Evolutionary conservation across 2,113 vertebrate species (phyloP), one percentile per base, ranked within the genome.

Genomic region (Ranitomeya variabilis): DNA sequence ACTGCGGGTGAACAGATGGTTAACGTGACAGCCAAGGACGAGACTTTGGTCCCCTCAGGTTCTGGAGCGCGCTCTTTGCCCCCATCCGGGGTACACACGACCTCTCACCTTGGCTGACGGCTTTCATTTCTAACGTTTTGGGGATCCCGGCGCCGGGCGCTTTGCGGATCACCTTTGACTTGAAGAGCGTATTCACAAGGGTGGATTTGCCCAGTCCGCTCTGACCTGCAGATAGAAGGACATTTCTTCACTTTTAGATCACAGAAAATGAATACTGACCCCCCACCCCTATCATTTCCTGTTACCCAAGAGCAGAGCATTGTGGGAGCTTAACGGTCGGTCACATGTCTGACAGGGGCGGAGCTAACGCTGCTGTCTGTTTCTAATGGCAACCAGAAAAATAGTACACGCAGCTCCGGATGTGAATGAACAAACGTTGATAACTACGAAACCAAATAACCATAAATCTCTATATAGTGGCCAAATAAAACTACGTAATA

Each of bases 201-300:
- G 98, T 99, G 0, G 98, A 99, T 90, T 99, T 99, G n/a, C 98
- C 98, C 90, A 99, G 92, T 80, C 98, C 98, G 0, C 97, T 99
- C 93, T 99, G 97, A 93, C 98, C 98, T 99, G 93, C 13, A 19
- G 52, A 51, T 9, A 21, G 3, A 4, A 51, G 31, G 6, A 52
- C 4, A 26, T n/a, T 6, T 23, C 64, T 67, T 67, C 21, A 45
- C 37, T 5, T 0, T 3, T 2, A 45, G 37, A 45, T 45, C 37
- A 1, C 37, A 45, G 3, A 57, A 57, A 9, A 57, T 11, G 12
- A 57, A 57, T 57, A 57, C 9, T 57, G 55, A 9, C 12, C 55
- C 26, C 26, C 55, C 37, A 3, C 37, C 37, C 3, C 6, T 9
- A 16, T 21, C 16, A 9, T 21, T 64, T 64, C 62, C 62, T 21